Percentiles rank a stretch among this genome's conserved stretches.
phyloP scores from a whole-genome alignment of 2,888 invertebrate genomes.

The Teinopalpus imperialis region DNA sequence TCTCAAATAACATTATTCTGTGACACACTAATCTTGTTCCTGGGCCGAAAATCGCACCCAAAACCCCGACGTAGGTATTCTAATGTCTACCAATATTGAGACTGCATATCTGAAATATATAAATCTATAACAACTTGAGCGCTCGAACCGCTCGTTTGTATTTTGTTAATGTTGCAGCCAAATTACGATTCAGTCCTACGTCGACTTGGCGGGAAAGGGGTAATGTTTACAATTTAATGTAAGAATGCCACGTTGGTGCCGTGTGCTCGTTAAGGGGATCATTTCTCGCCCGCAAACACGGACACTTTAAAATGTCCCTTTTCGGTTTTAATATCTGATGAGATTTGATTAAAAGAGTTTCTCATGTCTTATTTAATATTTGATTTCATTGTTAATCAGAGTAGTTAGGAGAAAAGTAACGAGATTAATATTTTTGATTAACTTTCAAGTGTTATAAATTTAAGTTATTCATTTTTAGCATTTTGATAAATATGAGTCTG shows the following conservation, averaged over 20 bases:
- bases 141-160: constrained; percentile 48
- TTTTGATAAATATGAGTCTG: too few relatives aligned
- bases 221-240: constrained; percentile 77
- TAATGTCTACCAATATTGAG: too few relatives aligned
- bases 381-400: constrained; percentile 18
- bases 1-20: too few relatives aligned
- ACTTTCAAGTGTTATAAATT: too few relatives aligned
- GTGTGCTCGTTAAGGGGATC: constrained; percentile 64
- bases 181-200: constrained; percentile 65
- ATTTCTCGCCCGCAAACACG: constrained; percentile 53
- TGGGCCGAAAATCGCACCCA: too few relatives aligned
- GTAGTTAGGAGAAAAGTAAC: background rate
- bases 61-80: too few relatives aligned
- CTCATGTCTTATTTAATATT: constrained; percentile 25
- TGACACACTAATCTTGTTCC: too few relatives aligned
- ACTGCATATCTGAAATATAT: too few relatives aligned
- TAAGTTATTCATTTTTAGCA: too few relatives aligned
- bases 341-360: constrained; percentile 47
- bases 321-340: constrained; percentile 59
- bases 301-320: constrained; percentile 52
- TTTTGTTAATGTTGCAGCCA: constrained; percentile 55
- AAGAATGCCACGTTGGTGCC: constrained; percentile 57
- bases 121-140: too few relatives aligned
- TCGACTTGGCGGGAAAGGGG: constrained; percentile 62
- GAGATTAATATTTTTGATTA: too few relatives aligned